A percentile compares a stretch with the other conserved stretches of the same genome.
Evolutionary conservation across 1,140 invertebrate species (phyloP).

Genomic region (Temnothorax nylanderi): DNA sequence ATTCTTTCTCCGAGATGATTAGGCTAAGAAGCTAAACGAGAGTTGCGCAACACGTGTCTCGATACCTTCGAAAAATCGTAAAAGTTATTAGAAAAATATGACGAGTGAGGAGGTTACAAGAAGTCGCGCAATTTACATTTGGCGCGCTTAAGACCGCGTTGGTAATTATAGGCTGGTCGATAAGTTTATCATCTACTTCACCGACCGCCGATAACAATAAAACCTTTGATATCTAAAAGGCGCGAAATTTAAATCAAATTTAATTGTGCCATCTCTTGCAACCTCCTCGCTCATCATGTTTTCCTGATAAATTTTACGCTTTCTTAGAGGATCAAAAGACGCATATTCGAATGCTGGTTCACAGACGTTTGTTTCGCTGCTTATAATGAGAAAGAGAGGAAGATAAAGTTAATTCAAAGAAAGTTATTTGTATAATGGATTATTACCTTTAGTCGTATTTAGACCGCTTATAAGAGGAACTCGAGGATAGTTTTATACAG

Average conservation of each 20-base stretch:
- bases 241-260: too few species aligned
- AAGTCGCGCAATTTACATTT: background rate
- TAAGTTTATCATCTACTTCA: background rate
- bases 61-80: conserved; percentile 19
- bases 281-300: background rate
- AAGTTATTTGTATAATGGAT: background rate
- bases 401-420: background rate
- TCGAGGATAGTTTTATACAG: too few species aligned
- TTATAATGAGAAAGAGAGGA: too few species aligned
- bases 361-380: background rate
- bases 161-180: too few species aligned
- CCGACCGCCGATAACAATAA: background rate
- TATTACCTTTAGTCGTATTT: too few species aligned
- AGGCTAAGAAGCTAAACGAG: background rate
- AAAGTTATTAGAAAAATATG: conserved; percentile 5
- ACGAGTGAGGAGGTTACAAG: background rate
- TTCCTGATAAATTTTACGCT: background rate
- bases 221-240: too few species aligned
- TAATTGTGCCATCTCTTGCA: background rate
- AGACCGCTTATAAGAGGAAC: too few species aligned
- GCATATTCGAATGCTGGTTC: background rate
- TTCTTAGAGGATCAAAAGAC: background rate
- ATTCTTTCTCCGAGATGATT: background rate
- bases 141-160: background rate
- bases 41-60: background rate